Percentiles rank a stretch among this genome's conserved stretches.
phyloP scores from a whole-genome alignment of 2,888 invertebrate species.

The Orthonychiurus folsomi region DNA sequence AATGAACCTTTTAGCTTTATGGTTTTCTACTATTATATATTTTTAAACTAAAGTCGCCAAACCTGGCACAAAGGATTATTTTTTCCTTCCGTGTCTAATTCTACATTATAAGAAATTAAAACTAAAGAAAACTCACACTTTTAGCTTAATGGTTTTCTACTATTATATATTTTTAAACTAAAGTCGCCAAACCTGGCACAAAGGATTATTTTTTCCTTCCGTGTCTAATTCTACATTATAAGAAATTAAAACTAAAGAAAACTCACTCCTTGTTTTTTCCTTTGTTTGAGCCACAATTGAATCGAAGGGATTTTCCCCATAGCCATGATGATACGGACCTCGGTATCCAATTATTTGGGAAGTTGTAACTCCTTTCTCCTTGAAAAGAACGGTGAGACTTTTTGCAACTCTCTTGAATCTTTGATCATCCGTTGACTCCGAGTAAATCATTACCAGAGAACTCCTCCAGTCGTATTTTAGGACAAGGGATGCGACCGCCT shows the following conservation, averaged over 20 bases:
- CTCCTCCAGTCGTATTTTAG: conserved; percentile 75
- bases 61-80: no score
- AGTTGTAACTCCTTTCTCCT: conserved; percentile 26
- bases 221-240: no score
- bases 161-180: no score
- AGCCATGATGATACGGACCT: conserved; percentile 69
- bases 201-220: no score
- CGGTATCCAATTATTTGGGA: conserved; percentile 49
- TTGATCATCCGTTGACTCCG: conserved; percentile 34
- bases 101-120: no score
- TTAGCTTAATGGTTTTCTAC: not conserved
- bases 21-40: no score
- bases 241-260: no score
- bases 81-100: no score
- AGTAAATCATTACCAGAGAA: conserved; percentile 34
- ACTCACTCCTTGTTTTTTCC: conserved; percentile 78
- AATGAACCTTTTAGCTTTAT: not conserved
- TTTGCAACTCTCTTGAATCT: conserved; percentile 35
- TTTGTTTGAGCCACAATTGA: conserved; percentile 72
- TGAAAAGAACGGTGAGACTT: conserved; percentile 35
- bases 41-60: no score
- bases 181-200: no score
- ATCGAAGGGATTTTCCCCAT: conserved; percentile 75
- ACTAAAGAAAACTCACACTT: no score
- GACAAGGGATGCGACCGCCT: conserved; percentile 76